These are phyloP conservation scores for Lateolabrax maculatus DNA, from an alignment of 2,797 vertebrate genomes.

Conservation along the genomic window DNA sequence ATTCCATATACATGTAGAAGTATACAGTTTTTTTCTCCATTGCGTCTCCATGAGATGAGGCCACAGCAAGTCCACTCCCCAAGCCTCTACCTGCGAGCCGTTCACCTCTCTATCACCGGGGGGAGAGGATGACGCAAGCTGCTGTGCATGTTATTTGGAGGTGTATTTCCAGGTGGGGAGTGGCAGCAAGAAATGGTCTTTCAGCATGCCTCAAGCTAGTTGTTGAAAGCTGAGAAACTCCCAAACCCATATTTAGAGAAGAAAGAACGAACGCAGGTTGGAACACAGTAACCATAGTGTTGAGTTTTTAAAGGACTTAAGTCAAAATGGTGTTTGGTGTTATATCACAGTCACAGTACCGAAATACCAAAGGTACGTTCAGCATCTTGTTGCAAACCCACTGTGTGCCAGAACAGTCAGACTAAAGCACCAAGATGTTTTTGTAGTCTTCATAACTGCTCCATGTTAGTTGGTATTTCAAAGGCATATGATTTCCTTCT, in stretches of 20 bases:
- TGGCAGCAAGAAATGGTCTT: conserved; percentile 49
- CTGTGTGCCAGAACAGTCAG: conserved; percentile 28
- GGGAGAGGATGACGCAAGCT: conserved; percentile 32
- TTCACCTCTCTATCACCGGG: conserved; percentile 24
- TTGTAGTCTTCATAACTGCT: conserved; percentile 46
- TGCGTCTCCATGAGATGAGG: neutral
- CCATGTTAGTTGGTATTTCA: conserved; percentile 70
- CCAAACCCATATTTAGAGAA: conserved; percentile 66
- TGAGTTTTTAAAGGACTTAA: conserved; percentile 37
- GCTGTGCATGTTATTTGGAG: conserved; percentile 39
- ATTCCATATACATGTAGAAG: neutral
- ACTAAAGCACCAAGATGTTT: conserved; percentile 16
- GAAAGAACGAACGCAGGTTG: conserved; percentile 46
- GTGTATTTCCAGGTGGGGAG: conserved; percentile 55
- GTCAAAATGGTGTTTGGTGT: conserved; percentile 19
- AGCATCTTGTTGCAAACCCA: conserved; percentile 33
- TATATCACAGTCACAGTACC: conserved; percentile 1
- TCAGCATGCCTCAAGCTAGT: conserved; percentile 55
- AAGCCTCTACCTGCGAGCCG: conserved; percentile 15
- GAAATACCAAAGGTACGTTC: conserved; percentile 15
- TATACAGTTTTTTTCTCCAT: neutral
- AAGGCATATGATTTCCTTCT: conserved; percentile 68
- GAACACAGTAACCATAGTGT: conserved; percentile 26
- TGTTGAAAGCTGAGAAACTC: conserved; percentile 66
- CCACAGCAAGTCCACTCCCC: neutral